phyloP scores from a whole-genome alignment of 2,888 invertebrate genomes.

The Pristionchus entomophagus region DNA sequence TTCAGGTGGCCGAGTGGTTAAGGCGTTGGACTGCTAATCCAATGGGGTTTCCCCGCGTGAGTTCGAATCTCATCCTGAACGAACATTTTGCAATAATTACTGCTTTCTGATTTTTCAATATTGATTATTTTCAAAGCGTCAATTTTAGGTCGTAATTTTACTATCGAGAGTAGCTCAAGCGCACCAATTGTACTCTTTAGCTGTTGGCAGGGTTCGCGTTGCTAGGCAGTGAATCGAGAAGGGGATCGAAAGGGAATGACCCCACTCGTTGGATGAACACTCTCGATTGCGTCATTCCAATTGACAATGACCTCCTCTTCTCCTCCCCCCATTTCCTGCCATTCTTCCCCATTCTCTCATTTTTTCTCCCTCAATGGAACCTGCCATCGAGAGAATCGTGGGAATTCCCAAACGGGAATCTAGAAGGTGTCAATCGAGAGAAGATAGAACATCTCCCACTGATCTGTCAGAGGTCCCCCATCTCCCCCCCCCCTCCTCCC shows the following conservation, averaged over 20 bases:
- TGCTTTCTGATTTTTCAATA: too few species aligned
- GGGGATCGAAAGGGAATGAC: background rate
- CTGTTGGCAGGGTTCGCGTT: background rate
- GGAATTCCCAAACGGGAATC: background rate
- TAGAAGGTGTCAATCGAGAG: background rate
- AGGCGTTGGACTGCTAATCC: constrained; percentile 76
- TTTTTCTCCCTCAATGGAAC: background rate
- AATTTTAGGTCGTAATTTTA: too few species aligned
- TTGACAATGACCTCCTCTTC: background rate
- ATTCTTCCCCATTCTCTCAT: background rate
- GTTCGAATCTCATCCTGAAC: constrained; percentile 74
- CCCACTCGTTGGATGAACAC: background rate
- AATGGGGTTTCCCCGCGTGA: constrained; percentile 75
- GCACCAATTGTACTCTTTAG: too few species aligned
- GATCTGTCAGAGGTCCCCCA: background rate
- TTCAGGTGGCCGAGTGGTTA: constrained; percentile 75
- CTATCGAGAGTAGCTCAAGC: too few species aligned
- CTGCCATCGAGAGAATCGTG: background rate
- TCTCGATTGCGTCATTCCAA: background rate
- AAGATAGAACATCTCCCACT: background rate
- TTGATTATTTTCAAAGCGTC: too few species aligned
- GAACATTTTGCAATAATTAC: constrained; percentile 47
- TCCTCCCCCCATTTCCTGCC: background rate
- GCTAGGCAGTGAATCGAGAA: background rate
- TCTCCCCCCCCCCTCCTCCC: background rate